Evolutionary conservation across 2,113 vertebrate species (phyloP).

Genomic region (Callorhinus ursinus): DNA sequence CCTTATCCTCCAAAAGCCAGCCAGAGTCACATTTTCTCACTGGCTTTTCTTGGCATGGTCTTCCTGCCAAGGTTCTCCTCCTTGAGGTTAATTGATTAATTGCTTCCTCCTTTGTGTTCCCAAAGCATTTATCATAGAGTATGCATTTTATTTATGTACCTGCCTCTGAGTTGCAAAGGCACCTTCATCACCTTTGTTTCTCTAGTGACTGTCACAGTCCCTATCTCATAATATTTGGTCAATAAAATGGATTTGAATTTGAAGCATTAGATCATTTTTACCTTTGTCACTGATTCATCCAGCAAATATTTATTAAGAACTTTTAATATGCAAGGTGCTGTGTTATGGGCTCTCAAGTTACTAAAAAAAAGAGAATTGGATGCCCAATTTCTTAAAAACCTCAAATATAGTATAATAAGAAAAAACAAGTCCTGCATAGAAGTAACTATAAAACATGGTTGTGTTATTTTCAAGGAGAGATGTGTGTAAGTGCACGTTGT

Average conservation of each 20-base stretch:
- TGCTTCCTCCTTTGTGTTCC: slow-evolving; percentile 39
- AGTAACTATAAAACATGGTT: not conserved
- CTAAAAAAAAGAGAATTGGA: not conserved
- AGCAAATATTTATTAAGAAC: slow-evolving; percentile 15
- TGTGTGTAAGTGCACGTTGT: fast-evolving
- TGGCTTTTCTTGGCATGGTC: slow-evolving; percentile 10
- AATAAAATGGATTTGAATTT: slow-evolving; percentile 6
- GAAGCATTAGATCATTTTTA: not conserved
- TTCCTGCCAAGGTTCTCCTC: not conserved
- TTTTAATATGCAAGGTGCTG: not conserved
- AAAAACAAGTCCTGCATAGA: slow-evolving; percentile 24
- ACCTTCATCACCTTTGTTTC: slow-evolving; percentile 32
- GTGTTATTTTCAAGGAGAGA: not conserved
- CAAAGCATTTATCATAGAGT: slow-evolving; percentile 13
- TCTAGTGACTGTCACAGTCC: not conserved
- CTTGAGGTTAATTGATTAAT: slow-evolving; percentile 51
- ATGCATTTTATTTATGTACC: slow-evolving; percentile 14
- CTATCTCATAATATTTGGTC: not conserved
- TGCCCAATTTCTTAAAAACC: not conserved
- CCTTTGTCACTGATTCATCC: not conserved
- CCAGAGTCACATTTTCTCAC: not conserved
- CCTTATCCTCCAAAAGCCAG: not conserved
- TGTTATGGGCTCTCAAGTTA: slow-evolving; percentile 5
- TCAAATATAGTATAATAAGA: not conserved
- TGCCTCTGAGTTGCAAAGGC: slow-evolving; percentile 28